A percentile compares a stretch with the other conserved stretches of the same genome.
These are phyloP conservation scores for Drosophila robusta DNA, from an alignment of 2,888 invertebrate species.

Conservation along the genomic window DNA sequence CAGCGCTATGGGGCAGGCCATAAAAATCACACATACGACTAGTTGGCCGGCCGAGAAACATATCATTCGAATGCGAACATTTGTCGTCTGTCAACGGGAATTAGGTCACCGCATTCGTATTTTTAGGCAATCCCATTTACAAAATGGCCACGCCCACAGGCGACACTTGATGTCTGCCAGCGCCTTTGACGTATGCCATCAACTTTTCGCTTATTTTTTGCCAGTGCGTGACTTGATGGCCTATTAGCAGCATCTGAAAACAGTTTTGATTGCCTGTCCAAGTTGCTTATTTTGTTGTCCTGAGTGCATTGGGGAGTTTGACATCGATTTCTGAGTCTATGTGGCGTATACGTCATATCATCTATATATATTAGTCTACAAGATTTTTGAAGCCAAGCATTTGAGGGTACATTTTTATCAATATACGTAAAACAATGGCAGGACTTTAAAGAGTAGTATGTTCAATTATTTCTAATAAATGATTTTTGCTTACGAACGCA, in stretches of 20 bases:
- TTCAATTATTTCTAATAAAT: too few relatives aligned
- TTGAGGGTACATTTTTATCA: neutral
- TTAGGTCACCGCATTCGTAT: constrained; percentile 73
- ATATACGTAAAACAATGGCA: too few relatives aligned
- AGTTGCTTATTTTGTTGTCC: constrained; percentile 56
- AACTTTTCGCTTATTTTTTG: constrained; percentile 33
- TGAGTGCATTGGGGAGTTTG: constrained; percentile 32
- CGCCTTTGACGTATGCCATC: constrained; percentile 48
- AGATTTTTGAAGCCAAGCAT: neutral
- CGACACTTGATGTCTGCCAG: constrained; percentile 10
- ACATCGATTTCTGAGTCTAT: constrained; percentile 2
- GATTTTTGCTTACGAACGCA: too few relatives aligned
- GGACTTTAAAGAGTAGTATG: too few relatives aligned
- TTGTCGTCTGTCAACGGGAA: constrained; percentile 64
- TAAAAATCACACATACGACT: constrained; percentile 66
- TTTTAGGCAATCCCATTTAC: constrained; percentile 48
- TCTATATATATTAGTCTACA: neutral
- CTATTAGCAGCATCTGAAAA: constrained; percentile 21
- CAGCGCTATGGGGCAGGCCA: constrained; percentile 40
- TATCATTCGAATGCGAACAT: constrained; percentile 33
- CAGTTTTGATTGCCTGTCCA: constrained; percentile 55
- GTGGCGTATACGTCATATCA: constrained; percentile 24
- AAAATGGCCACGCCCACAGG: constrained; percentile 24
- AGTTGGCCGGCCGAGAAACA: constrained; percentile 23
- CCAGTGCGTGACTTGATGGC: constrained; percentile 29